Evolutionary conservation across 1,140 invertebrate genomes (phyloP).

Genomic region (Brachionus sp.): DNA sequence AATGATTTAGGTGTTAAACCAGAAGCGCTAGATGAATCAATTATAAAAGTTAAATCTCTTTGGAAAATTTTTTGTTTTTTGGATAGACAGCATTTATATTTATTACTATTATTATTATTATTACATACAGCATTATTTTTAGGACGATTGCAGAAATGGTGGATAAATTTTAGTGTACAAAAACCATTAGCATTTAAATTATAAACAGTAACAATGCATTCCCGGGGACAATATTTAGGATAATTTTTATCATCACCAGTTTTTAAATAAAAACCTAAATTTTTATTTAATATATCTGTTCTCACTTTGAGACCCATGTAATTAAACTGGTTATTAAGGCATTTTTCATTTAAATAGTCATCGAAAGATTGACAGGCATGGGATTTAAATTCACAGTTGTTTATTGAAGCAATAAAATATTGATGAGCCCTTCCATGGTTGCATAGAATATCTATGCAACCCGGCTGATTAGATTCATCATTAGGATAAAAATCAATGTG

Average conservation of each 20-base stretch:
- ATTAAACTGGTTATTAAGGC: neutral
- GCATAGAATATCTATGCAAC: neutral
- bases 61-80: neutral
- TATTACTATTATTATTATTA: too few species aligned
- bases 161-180: too few species aligned
- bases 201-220: too few species aligned
- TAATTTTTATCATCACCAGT: too few species aligned
- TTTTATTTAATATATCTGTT: neutral
- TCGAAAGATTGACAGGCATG: neutral
- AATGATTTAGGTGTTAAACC: neutral
- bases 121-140: too few species aligned
- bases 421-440: neutral
- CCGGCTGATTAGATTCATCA: conserved; percentile 62
- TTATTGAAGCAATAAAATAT: neutral
- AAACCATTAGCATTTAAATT: too few species aligned
- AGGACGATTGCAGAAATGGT: too few species aligned
- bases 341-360: neutral
- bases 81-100: too few species aligned
- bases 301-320: neutral
- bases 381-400: neutral
- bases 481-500: conserved; percentile 57
- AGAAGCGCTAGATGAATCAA: neutral
- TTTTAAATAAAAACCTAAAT: too few species aligned
- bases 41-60: neutral
- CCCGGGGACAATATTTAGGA: too few species aligned